Evolutionary conservation across 2,888 invertebrate genomes (phyloP).

Genomic region (Prosapia bicincta): DNA sequence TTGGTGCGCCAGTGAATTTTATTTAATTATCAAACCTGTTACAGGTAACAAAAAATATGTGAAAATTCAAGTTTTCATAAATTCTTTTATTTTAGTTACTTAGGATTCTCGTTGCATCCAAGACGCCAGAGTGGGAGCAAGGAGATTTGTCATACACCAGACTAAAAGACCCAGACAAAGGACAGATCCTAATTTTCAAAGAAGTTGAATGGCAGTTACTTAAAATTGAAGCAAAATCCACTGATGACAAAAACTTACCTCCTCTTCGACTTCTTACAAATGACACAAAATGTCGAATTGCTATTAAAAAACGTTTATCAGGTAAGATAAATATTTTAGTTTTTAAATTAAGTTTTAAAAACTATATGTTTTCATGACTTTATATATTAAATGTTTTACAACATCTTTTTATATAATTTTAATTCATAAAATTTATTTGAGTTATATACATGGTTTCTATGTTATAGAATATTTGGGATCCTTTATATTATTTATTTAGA

Average conservation of each 20-base stretch:
- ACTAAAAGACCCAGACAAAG: slow-evolving; percentile 83
- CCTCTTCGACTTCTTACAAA: slow-evolving; percentile 91
- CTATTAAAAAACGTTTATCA: slow-evolving; percentile 88
- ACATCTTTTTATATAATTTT: too few relatives aligned
- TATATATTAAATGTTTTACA: too few relatives aligned
- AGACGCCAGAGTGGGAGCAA: slow-evolving; percentile 85
- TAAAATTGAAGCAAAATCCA: slow-evolving; percentile 89
- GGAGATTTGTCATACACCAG: slow-evolving; percentile 87
- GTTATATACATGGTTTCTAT: too few relatives aligned
- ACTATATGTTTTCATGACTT: too few relatives aligned
- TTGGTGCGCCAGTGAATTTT: too few relatives aligned
- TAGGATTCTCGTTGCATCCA: slow-evolving; percentile 88
- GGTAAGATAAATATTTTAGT: slow-evolving; percentile 52
- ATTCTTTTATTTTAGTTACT: slow-evolving; percentile 84
- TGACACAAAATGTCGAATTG: slow-evolving; percentile 86
- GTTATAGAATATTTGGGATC: too few relatives aligned
- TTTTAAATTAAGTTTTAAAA: too few relatives aligned
- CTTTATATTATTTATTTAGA: too few relatives aligned
- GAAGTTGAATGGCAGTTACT: slow-evolving; percentile 97
- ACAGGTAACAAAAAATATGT: too few relatives aligned
- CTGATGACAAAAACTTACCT: slow-evolving; percentile 70
- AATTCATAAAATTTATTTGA: too few relatives aligned
- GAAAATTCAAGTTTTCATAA: too few relatives aligned
- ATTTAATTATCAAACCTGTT: too few relatives aligned
- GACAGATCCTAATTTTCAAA: slow-evolving; percentile 93